Evolutionary conservation across 2,888 invertebrate species (phyloP).

Genomic region (Scotopteryx bipunctaria): DNA sequence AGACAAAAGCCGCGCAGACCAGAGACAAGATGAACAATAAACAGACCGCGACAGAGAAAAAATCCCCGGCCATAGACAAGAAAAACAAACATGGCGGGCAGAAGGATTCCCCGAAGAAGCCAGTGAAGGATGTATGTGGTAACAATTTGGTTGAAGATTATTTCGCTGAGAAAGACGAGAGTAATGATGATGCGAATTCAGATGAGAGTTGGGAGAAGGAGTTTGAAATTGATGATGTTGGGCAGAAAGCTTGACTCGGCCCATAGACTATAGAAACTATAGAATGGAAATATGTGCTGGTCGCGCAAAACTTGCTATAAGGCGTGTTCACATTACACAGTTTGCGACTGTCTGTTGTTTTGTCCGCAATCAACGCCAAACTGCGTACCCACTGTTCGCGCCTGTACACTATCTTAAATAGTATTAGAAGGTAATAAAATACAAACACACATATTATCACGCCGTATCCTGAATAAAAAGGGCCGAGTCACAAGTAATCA

Average conservation of each 20-base stretch:
- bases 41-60: constrained; percentile 34
- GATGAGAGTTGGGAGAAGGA: constrained; percentile 85
- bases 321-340: background rate
- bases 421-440: too few species aligned
- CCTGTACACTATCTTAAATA: too few species aligned
- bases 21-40: constrained; percentile 59
- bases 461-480: too few species aligned
- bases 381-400: too few species aligned
- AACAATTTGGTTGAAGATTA: constrained; percentile 80
- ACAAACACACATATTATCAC: too few species aligned
- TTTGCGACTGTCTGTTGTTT: background rate
- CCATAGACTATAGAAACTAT: constrained; percentile 38
- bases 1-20: constrained; percentile 52
- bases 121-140: constrained; percentile 73
- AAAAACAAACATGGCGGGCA: constrained; percentile 51
- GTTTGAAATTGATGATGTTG: constrained; percentile 79
- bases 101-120: constrained; percentile 56
- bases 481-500: too few species aligned
- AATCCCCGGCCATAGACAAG: constrained; percentile 10
- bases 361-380: too few species aligned
- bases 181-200: constrained; percentile 78
- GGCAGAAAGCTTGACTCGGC: constrained; percentile 62
- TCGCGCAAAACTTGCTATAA: constrained; percentile 21
- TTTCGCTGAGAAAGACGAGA: constrained; percentile 74
- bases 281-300: constrained; percentile 18